Conservation (phyloP, 2,888 invertebrate genomes). For the Galerucella nymphaeae region DNA sequence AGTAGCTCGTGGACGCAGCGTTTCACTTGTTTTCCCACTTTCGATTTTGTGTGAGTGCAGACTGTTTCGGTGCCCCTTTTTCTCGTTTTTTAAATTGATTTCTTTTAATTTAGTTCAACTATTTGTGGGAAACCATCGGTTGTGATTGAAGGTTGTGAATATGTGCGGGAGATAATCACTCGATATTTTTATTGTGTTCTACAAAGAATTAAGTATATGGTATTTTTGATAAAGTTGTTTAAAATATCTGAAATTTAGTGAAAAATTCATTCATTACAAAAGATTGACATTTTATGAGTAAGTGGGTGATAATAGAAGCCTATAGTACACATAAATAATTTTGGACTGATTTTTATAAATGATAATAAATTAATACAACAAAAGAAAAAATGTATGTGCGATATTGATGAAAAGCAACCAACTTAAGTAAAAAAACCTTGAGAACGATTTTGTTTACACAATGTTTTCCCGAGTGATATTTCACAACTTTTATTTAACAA, state of each 20-base stretch:
- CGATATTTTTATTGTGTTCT: neutral
- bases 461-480: no score
- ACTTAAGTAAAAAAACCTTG: no score
- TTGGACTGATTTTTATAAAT: no score
- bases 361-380: no score
- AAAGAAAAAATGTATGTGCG: no score
- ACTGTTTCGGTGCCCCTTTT: conserved; percentile 16
- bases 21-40: conserved; percentile 46
- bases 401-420: no score
- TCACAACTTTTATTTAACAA: no score
- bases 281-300: no score
- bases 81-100: conserved; percentile 23
- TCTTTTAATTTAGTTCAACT: conserved; percentile 12
- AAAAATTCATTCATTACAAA: neutral
- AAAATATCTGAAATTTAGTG: conserved; percentile 15
- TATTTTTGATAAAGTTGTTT: conserved; percentile 8
- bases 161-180: conserved; percentile 10
- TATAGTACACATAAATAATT: no score
- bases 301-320: no score
- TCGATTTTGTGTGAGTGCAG: conserved; percentile 40
- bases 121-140: conserved; percentile 14
- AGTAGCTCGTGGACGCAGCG: conserved; percentile 43
- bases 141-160: conserved; percentile 32
- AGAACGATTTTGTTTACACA: no score
- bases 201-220: neutral